Percentiles rank a stretch among this genome's conserved stretches.
Evolutionary conservation across 2,797 vertebrate species (phyloP).

Genomic region (Pristis pectinata): DNA sequence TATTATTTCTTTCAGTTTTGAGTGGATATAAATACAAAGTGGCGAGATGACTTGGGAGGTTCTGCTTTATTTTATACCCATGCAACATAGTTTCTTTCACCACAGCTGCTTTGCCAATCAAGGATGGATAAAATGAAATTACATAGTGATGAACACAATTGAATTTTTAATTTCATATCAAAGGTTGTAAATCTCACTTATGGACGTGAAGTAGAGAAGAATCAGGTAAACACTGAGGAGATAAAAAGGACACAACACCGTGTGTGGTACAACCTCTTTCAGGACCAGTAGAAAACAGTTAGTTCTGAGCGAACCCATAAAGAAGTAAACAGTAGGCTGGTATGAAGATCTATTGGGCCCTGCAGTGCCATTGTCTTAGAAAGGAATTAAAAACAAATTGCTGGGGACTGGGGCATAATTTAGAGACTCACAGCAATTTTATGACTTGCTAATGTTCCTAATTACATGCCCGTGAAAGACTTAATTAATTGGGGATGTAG

Average conservation of each 20-base stretch:
- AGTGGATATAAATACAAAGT: not conserved
- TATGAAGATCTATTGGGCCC: constrained; percentile 85
- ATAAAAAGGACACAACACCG: not conserved
- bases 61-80: not conserved
- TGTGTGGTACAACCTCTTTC: constrained; percentile 44
- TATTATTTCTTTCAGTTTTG: not conserved
- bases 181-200: not conserved
- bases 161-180: not conserved
- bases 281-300: constrained; percentile 58
- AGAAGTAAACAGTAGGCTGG: constrained; percentile 73
- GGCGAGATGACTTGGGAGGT: not conserved
- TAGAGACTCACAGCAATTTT: constrained; percentile 98
- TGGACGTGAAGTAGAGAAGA: not conserved
- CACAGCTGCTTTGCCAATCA: not conserved
- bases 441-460: constrained; percentile 99
- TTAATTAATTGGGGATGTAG: constrained; percentile 97
- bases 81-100: not conserved
- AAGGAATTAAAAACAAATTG: constrained; percentile 99
- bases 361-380: constrained; percentile 85
- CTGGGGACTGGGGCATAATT: constrained; percentile 95
- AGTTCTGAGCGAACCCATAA: constrained; percentile 60
- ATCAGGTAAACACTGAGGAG: constrained; percentile 10
- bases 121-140: not conserved
- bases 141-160: not conserved
- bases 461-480: constrained; percentile 99